Percentiles rank a stretch among this genome's conserved stretches.
These are phyloP conservation scores for Drepana arcuata DNA, from an alignment of 1,140 invertebrate genomes.

Conservation along the genomic window DNA sequence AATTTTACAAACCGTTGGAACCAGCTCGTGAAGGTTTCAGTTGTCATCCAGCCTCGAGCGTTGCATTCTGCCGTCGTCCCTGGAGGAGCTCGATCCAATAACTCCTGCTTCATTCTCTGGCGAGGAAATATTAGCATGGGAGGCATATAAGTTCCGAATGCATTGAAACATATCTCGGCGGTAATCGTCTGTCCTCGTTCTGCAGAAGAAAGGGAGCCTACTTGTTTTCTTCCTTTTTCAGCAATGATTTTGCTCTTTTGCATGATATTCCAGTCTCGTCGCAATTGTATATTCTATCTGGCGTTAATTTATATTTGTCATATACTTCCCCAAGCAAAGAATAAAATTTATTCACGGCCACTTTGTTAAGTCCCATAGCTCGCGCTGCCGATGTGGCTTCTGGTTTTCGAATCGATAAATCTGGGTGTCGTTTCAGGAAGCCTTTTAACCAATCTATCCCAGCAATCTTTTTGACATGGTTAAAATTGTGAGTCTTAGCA, in stretches of 20 bases:
- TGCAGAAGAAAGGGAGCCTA: constrained; percentile 24
- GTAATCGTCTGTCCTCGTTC: constrained; percentile 36
- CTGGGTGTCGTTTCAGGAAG: constrained; percentile 26
- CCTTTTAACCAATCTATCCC: constrained; percentile 26
- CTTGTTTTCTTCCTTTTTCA: constrained; percentile 31
- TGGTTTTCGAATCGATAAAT: constrained; percentile 21
- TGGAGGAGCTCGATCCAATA: constrained; percentile 34
- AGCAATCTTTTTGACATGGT: constrained; percentile 20
- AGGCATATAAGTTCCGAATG: constrained; percentile 32
- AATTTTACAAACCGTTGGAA: constrained; percentile 27
- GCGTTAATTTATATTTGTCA: constrained; percentile 16
- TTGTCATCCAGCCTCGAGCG: constrained; percentile 23
- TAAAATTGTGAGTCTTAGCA: constrained; percentile 22
- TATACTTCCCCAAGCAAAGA: constrained; percentile 12
- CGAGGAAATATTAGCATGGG: constrained; percentile 20
- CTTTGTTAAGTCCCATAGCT: constrained; percentile 30
- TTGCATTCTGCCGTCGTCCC: constrained; percentile 24
- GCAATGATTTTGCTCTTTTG: constrained; percentile 27
- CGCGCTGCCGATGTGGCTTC: constrained; percentile 30
- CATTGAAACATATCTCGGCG: constrained; percentile 31
- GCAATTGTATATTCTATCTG: constrained; percentile 25
- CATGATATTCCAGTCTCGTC: constrained; percentile 34
- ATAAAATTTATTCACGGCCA: constrained; percentile 27
- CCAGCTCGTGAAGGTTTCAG: constrained; percentile 29
- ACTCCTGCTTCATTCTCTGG: constrained; percentile 11